A percentile compares a stretch with the other conserved stretches of the same genome.
Conservation (phyloP, 1,140 invertebrate species). For the Tachypleus tridentatus region DNA sequence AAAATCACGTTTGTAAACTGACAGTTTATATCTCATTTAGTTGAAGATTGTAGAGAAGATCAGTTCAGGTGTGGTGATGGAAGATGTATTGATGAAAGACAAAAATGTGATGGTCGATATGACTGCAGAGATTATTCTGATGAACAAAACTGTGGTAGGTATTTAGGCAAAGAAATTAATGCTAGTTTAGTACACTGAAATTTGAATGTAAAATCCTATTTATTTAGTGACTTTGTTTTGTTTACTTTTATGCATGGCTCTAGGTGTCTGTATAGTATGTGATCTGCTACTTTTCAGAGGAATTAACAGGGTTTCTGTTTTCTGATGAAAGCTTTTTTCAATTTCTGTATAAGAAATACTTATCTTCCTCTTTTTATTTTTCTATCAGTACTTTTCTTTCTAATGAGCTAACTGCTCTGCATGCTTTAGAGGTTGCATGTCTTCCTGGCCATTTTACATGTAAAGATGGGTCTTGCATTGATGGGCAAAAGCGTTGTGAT, state of each 20-base stretch:
- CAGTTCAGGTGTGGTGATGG: slow-evolving; percentile 23
- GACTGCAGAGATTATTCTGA: slow-evolving; percentile 27
- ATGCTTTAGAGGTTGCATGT: slow-evolving; percentile 29
- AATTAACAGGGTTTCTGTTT: neutral
- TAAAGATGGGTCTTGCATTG: slow-evolving; percentile 51
- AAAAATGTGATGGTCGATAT: slow-evolving; percentile 24
- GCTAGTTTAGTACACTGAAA: neutral
- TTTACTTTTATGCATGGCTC: too few species aligned
- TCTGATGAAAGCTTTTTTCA: neutral
- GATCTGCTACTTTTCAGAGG: too few species aligned
- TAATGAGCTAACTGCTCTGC: neutral
- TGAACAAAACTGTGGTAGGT: slow-evolving; percentile 27
- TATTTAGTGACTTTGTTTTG: too few species aligned
- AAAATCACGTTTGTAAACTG: too few species aligned
- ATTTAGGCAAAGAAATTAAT: neutral
- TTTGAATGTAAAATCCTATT: too few species aligned
- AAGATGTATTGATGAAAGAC: slow-evolving; percentile 24
- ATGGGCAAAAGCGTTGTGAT: slow-evolving; percentile 58
- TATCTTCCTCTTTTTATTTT: too few species aligned
- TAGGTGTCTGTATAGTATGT: too few species aligned
- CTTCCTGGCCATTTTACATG: slow-evolving; percentile 43
- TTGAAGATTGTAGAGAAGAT: slow-evolving; percentile 23
- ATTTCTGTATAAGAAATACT: neutral
- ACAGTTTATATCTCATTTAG: too few species aligned
- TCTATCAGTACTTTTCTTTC: neutral